These are phyloP conservation scores for Drosophila aldrichi DNA, from an alignment of 2,888 invertebrate species.

Conservation along the genomic window DNA sequence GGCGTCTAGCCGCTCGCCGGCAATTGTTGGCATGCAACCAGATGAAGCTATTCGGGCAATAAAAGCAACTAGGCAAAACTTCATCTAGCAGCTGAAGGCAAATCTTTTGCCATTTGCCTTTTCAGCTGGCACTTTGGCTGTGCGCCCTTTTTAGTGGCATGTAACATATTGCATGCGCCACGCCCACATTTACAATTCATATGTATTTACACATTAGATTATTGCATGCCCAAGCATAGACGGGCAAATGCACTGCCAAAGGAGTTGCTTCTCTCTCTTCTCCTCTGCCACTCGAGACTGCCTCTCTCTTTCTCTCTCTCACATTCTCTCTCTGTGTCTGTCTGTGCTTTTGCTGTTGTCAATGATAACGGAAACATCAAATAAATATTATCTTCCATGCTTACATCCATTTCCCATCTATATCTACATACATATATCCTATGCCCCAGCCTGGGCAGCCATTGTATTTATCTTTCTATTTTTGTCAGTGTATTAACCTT, in stretches of 20 bases:
- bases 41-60: constrained; percentile 72
- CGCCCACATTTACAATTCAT: constrained; percentile 66
- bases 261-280: neutral
- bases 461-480: constrained; percentile 8
- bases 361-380: constrained; percentile 70
- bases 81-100: constrained; percentile 43
- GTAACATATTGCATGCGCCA: constrained; percentile 64
- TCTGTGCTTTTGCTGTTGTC: constrained; percentile 12
- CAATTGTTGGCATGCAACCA: constrained; percentile 42
- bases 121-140: constrained; percentile 33
- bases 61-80: constrained; percentile 41
- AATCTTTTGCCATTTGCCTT: constrained; percentile 27
- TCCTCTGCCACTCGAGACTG: constrained; percentile 58
- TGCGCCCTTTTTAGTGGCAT: constrained; percentile 65
- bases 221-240: constrained; percentile 73
- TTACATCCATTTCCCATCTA: constrained; percentile 4
- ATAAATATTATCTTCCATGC: constrained; percentile 73
- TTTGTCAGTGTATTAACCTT: constrained; percentile 22
- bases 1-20: constrained; percentile 33
- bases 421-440: constrained; percentile 22
- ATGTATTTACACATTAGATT: constrained; percentile 78
- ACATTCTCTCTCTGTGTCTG: neutral
- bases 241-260: constrained; percentile 39
- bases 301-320: constrained; percentile 29
- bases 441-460: neutral